Conservation (phyloP, 2,113 vertebrate genomes). For the Varanus komodoensis region DNA sequence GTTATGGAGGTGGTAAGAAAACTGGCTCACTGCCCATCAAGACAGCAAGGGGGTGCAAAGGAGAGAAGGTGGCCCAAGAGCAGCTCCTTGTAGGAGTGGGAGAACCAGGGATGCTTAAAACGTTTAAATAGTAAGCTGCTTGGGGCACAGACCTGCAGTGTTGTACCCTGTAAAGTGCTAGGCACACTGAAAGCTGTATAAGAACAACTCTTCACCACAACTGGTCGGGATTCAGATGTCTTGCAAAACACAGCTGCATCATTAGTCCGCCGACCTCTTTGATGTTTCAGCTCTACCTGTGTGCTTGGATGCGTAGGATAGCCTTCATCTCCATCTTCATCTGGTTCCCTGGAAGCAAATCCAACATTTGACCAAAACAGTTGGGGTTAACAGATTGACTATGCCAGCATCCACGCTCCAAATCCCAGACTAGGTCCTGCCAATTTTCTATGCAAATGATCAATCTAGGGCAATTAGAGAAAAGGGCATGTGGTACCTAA, state of each 20-base stretch:
- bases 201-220: too few species aligned
- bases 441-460: background rate
- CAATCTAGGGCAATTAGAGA: slow-evolving; percentile 3
- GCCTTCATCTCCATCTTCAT: too few species aligned
- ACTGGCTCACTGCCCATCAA: too few species aligned
- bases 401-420: background rate
- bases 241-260: background rate
- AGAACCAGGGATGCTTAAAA: background rate
- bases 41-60: too few species aligned
- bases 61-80: too few species aligned
- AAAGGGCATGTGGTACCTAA: background rate
- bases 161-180: background rate
- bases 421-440: background rate
- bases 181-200: background rate
- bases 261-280: background rate
- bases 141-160: too few species aligned
- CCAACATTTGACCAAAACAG: background rate
- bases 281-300: background rate
- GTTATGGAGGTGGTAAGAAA: too few species aligned
- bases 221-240: too few species aligned
- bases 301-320: background rate
- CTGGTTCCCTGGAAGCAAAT: background rate
- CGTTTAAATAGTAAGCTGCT: too few species aligned
- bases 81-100: too few species aligned
- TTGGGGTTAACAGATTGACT: background rate